A percentile compares a stretch with the other conserved stretches of the same genome.
phyloP scores from a whole-genome alignment of 30 jellyfish, hydroid and myxozoan genomes.

The Mastigias papua region DNA sequence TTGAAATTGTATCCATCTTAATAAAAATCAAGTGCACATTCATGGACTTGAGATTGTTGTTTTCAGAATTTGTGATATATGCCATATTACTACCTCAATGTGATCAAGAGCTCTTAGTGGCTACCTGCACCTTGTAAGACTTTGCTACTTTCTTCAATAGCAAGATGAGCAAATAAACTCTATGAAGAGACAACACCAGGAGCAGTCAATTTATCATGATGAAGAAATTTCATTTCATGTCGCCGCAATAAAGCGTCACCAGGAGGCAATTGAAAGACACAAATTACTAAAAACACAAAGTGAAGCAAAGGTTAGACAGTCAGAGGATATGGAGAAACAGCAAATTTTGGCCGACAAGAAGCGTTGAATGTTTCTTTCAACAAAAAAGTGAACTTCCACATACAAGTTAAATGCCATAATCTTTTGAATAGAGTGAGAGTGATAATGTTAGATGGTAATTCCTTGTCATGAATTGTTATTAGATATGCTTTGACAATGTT shows the following conservation, averaged over 20 bases:
- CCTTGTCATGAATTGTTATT: too few relatives aligned
- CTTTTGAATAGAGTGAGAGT: too few relatives aligned
- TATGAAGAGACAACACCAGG: slow-evolving; percentile 92
- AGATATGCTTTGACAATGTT: too few relatives aligned
- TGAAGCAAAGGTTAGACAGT: slow-evolving; percentile 92
- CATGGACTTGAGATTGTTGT: too few relatives aligned
- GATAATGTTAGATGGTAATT: too few relatives aligned
- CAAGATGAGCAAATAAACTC: slow-evolving; percentile 84
- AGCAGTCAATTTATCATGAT: slow-evolving; percentile 93
- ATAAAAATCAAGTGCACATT: too few relatives aligned
- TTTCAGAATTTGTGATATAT: too few relatives aligned
- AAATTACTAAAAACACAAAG: slow-evolving; percentile 88
- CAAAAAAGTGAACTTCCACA: not conserved
- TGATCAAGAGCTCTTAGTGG: too few relatives aligned
- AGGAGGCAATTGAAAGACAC: slow-evolving; percentile 95
- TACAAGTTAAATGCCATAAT: too few relatives aligned
- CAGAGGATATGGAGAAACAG: slow-evolving; percentile 88
- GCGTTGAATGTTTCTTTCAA: not conserved
- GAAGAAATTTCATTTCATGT: slow-evolving; percentile 89
- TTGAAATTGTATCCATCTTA: too few relatives aligned
- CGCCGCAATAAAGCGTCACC: slow-evolving; percentile 91
- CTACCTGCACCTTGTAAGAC: too few relatives aligned
- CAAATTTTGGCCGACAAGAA: slow-evolving; percentile 49
- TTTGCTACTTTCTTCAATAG: slow-evolving; percentile 23
- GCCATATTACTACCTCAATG: too few relatives aligned